Evolutionary conservation across 2,113 vertebrate species (phyloP).

Genomic region (Ginglymostoma cirratum): DNA sequence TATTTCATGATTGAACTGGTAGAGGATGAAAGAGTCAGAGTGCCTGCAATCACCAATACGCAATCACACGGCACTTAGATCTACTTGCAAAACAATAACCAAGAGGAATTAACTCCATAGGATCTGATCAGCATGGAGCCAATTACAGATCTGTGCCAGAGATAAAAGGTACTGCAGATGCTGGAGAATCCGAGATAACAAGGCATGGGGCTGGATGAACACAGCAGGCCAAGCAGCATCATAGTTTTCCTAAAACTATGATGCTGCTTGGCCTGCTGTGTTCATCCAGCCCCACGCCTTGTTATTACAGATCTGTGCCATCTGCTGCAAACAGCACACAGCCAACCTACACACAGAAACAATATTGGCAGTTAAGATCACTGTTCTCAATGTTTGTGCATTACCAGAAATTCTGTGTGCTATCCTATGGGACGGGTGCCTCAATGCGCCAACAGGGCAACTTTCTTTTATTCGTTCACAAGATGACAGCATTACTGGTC

Average conservation of each 20-base stretch:
- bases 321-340: not conserved
- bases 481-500: too few species aligned
- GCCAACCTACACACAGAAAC: not conserved
- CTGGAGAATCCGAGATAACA: too few species aligned
- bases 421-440: not conserved
- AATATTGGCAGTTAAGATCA: not conserved
- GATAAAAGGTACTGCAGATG: too few species aligned
- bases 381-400: not conserved
- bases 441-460: not conserved
- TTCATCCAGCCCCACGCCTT: too few species aligned
- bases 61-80: not conserved
- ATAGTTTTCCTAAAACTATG: too few species aligned
- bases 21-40: not conserved
- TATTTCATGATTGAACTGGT: not conserved
- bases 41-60: not conserved
- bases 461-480: not conserved
- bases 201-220: too few species aligned
- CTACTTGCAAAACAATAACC: not conserved
- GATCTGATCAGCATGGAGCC: not conserved
- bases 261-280: too few species aligned
- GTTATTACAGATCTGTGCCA: not conserved
- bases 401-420: not conserved
- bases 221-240: too few species aligned
- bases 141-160: not conserved
- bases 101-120: conserved; percentile 1